A percentile compares a stretch with the other conserved stretches of the same genome.
These are phyloP conservation scores for Lithophane semibrunnea DNA, from an alignment of 2,888 invertebrate genomes.

Conservation along the genomic window DNA sequence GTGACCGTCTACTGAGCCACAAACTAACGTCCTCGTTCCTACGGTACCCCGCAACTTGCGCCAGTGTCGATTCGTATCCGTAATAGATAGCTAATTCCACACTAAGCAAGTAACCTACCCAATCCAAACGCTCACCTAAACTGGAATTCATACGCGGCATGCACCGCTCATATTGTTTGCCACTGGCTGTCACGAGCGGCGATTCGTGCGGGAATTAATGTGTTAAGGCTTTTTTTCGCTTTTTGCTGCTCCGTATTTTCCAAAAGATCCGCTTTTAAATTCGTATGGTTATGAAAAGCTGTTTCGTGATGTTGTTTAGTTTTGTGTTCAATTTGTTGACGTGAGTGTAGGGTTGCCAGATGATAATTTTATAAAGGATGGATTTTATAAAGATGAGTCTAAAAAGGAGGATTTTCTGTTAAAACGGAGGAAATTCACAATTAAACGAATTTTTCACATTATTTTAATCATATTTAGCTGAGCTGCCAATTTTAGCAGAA, in stretches of 20 bases:
- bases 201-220: slow-evolving; percentile 71
- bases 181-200: slow-evolving; percentile 73
- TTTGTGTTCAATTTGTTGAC: slow-evolving; percentile 30
- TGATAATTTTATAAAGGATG: no score
- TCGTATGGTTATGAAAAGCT: slow-evolving; percentile 32
- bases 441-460: no score
- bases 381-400: no score
- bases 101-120: slow-evolving; percentile 48
- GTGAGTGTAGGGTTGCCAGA: no score
- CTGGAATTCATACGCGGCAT: slow-evolving; percentile 78
- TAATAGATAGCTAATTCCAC: slow-evolving; percentile 4
- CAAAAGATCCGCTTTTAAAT: slow-evolving; percentile 52
- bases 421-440: no score
- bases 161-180: slow-evolving; percentile 76
- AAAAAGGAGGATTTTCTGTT: no score
- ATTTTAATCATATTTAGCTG: no score
- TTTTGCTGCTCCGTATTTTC: slow-evolving; percentile 46
- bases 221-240: slow-evolving; percentile 65
- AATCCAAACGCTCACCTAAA: slow-evolving; percentile 71
- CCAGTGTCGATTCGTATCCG: slow-evolving; percentile 2
- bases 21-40: slow-evolving; percentile 10
- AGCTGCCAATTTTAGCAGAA: no score
- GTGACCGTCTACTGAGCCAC: slow-evolving; percentile 28
- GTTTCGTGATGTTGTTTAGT: slow-evolving; percentile 23
- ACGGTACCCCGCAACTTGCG: slow-evolving; percentile 16